phyloP scores from a whole-genome alignment of 2,888 invertebrate genomes.

The Ophion obscuratus region DNA sequence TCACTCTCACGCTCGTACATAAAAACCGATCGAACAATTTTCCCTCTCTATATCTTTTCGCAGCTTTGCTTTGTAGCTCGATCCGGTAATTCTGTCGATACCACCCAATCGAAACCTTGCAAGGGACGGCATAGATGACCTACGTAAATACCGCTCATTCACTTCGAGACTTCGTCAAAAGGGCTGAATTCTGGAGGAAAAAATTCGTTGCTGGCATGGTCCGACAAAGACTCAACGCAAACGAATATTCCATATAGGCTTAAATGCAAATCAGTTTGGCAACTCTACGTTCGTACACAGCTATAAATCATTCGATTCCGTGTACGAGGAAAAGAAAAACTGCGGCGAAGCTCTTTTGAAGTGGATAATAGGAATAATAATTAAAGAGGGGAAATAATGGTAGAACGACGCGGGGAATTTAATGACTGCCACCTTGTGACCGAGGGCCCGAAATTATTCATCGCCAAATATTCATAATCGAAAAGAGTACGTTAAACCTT shows the following conservation, averaged over 20 bases:
- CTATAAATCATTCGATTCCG: conserved; percentile 43
- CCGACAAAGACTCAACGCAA: not conserved
- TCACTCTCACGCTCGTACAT: conserved; percentile 36
- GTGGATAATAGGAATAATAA: conserved; percentile 30
- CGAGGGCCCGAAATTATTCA: conserved; percentile 36
- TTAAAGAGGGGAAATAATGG: not conserved
- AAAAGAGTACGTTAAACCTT: conserved; percentile 31
- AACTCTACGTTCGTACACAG: conserved; percentile 15
- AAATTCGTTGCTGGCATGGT: not conserved
- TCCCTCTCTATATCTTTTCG: not conserved
- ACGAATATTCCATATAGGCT: not conserved
- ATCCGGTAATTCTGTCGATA: no score
- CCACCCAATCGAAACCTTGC: no score
- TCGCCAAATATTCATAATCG: conserved; percentile 43
- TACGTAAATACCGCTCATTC: not conserved
- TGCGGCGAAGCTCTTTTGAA: conserved; percentile 42
- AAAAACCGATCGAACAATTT: conserved; percentile 17
- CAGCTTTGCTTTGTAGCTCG: conserved; percentile 2
- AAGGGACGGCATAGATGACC: no score
- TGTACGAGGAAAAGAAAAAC: conserved; percentile 17
- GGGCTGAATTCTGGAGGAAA: not conserved
- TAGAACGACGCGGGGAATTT: conserved; percentile 30
- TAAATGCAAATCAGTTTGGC: conserved; percentile 46
- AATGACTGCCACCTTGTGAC: conserved; percentile 15
- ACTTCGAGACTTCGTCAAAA: not conserved